Evolutionary conservation across 2,113 vertebrate species (phyloP).

Genomic region (Varanus salvator): DNA sequence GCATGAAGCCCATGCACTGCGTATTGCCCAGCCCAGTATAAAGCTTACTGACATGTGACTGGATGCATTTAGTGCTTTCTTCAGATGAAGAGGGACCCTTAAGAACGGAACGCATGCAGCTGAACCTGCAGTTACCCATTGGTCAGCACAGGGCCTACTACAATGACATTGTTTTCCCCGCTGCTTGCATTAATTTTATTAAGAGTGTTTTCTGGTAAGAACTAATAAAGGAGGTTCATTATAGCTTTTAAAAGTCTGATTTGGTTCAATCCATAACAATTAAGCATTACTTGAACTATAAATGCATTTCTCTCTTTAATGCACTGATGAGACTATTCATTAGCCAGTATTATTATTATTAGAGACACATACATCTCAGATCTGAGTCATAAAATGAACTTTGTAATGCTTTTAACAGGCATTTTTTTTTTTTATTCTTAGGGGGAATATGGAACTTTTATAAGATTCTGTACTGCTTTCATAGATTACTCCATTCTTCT

Average conservation of each 20-base stretch:
- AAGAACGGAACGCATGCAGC: not conserved
- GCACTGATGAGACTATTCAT: slow-evolving; percentile 68
- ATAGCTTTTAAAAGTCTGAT: slow-evolving; percentile 38
- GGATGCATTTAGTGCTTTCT: not conserved
- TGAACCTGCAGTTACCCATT: not conserved
- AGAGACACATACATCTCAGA: slow-evolving; percentile 51
- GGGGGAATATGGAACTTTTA: slow-evolving; percentile 68
- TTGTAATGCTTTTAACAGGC: slow-evolving; percentile 67
- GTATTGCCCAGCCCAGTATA: no score
- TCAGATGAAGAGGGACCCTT: not conserved
- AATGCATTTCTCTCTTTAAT: slow-evolving; percentile 48
- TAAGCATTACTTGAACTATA: slow-evolving; percentile 45
- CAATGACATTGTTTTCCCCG: not conserved
- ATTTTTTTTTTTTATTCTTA: slow-evolving; percentile 66
- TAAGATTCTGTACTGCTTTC: slow-evolving; percentile 61
- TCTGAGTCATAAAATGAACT: slow-evolving; percentile 67
- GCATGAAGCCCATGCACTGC: no score
- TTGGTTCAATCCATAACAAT: slow-evolving; percentile 48
- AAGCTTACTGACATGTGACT: not conserved
- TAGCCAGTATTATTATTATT: slow-evolving; percentile 74
- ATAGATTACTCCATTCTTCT: slow-evolving; percentile 65
- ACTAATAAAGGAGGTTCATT: slow-evolving; percentile 43
- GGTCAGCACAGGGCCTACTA: not conserved
- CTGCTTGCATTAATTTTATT: not conserved
- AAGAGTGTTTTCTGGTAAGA: not conserved